Conservation (phyloP, 2,888 invertebrate genomes). For the Netelia fuscicornis region DNA sequence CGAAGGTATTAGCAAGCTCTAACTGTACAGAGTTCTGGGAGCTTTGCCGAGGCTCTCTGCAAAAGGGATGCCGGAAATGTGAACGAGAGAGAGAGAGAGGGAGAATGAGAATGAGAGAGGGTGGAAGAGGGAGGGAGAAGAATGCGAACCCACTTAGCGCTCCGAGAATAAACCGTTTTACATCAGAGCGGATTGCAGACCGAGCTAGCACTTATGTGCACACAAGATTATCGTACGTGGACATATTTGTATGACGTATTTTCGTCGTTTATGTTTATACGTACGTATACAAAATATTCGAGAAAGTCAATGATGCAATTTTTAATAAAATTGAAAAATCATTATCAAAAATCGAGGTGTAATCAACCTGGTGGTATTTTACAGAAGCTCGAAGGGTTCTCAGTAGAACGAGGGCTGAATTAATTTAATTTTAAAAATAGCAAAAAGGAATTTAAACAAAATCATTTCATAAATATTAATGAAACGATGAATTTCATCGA, state of each 20-base stretch:
- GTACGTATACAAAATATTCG: too few species aligned
- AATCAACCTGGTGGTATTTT: too few species aligned
- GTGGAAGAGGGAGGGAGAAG: constrained; percentile 64
- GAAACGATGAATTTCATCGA: too few species aligned
- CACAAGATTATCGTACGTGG: constrained; percentile 16
- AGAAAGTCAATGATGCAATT: too few species aligned
- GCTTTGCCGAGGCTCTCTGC: constrained; percentile 35
- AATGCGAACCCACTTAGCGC: constrained; percentile 73
- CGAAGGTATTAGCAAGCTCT: constrained; percentile 4
- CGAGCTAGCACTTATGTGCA: constrained; percentile 51
- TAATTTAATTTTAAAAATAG: too few species aligned
- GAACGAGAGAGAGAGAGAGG: constrained; percentile 16
- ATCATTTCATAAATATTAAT: too few species aligned
- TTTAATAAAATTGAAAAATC: too few species aligned
- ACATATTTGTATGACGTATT: constrained; percentile 28
- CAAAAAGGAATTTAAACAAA: too few species aligned
- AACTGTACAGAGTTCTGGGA: constrained; percentile 9
- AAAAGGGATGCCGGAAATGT: constrained; percentile 52
- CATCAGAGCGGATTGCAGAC: constrained; percentile 65
- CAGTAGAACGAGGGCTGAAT: too few species aligned
- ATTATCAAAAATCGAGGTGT: too few species aligned
- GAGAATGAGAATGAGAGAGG: constrained; percentile 24
- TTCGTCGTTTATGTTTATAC: constrained; percentile 3
- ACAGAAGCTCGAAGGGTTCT: too few species aligned
- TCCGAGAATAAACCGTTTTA: constrained; percentile 72